Conservation (phyloP, 92 coral and sea anemone genomes). For the Actinernus sp. region DNA sequence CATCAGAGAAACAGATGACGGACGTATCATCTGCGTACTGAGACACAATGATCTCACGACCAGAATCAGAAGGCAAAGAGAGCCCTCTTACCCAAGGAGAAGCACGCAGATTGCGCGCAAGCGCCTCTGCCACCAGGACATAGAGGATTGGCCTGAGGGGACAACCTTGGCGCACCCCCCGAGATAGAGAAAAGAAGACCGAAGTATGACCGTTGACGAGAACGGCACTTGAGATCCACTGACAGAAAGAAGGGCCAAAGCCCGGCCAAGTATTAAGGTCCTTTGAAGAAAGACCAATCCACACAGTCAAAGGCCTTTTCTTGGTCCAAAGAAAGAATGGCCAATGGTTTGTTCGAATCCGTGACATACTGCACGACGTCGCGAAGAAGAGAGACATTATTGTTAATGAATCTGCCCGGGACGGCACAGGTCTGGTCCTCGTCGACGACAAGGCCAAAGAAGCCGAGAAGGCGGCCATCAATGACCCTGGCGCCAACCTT, state of each 20-base stretch:
- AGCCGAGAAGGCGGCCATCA: background rate
- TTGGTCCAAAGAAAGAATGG: too few relatives aligned
- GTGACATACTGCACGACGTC: background rate
- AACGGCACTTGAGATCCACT: constrained; percentile 48
- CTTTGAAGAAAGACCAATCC: too few relatives aligned
- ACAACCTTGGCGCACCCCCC: constrained; percentile 54
- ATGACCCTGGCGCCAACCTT: too few relatives aligned
- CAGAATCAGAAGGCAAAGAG: too few relatives aligned
- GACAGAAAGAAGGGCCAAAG: constrained; percentile 44
- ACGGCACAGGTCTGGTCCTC: constrained; percentile 2
- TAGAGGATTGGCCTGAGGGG: background rate
- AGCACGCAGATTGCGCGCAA: background rate
- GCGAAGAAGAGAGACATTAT: background rate
- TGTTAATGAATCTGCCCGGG: background rate
- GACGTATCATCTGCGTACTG: background rate
- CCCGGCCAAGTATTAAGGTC: too few relatives aligned
- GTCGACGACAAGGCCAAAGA: background rate
- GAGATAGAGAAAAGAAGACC: constrained; percentile 18
- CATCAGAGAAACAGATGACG: too few relatives aligned
- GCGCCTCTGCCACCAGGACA: too few relatives aligned
- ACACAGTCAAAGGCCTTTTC: too few relatives aligned
- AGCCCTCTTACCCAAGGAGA: constrained; percentile 3
- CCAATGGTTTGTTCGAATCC: too few relatives aligned
- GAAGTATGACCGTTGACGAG: constrained; percentile 40
- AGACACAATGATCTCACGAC: background rate